Base-by-base conservation (phyloP, 1,140 invertebrate genomes). In the Tetramorium parvispinum region DNA sequence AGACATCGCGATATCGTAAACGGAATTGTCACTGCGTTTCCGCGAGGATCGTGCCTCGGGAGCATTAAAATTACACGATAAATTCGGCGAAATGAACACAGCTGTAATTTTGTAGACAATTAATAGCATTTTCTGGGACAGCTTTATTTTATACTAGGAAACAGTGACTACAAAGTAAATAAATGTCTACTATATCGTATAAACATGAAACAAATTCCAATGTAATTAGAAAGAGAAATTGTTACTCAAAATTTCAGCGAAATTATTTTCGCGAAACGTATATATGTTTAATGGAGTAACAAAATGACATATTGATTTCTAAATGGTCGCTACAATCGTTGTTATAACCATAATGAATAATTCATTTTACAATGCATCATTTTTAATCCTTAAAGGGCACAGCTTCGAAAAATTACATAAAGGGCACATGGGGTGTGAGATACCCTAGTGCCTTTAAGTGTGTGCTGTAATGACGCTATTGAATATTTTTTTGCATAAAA, bases 31-130 rank as follows among this genome's bases (percentile, higher is more conserved):
- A 21, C 40, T 43, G n/a, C 21, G n/a, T 76, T 59, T 76, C 32
- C 21, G 40, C 24, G 18, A 46, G 4, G 51, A 51, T 66, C 61
- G 27, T 66, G 24, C 32, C 16, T 27, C 57, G 16, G 11, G 3
- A n/a, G 4, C 27, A 66, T 68, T 79, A 40, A 79, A 79, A 59
- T 59, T 57, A 40, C 37, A 16, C 32, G n/a, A 75, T 24, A 37
- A 51, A 71, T 71, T 49, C 68, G 13, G 27, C 18, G 76, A 32
- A 66, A 78, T 59, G 57, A 78, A 27, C 59, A 21, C 11, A 37
- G 40, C 11, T 78, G 24, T 66, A 32, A 78, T 65, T 78, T 16
- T 21, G 10, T 24, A 21, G 4, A 37, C 43, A 78, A 78, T 78
- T 78, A 78, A 78, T 21, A 61, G 16, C 16, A 51, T 43, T 75